A percentile compares a stretch with the other conserved stretches of the same genome.
These are phyloP conservation scores for Zootoca vivipara DNA, from an alignment of 2,113 vertebrate genomes.

Conservation along the genomic window DNA sequence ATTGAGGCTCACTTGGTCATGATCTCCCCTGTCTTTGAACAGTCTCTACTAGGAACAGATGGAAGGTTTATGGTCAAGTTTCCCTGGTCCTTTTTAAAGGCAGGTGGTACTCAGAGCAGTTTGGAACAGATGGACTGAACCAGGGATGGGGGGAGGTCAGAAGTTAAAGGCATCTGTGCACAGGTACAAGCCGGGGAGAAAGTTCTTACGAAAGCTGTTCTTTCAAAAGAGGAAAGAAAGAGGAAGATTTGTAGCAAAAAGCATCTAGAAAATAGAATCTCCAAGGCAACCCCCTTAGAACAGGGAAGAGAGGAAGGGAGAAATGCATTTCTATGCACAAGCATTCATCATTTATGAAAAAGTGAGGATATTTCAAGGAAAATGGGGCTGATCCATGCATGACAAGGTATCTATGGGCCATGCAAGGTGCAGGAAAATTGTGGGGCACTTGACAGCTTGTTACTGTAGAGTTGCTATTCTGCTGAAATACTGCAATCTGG, in stretches of 20 bases:
- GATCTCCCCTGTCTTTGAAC: background rate
- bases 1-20: background rate
- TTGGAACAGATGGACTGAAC: constrained; percentile 5
- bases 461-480: constrained; percentile 72
- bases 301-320: constrained; percentile 51
- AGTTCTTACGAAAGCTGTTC: constrained; percentile 42
- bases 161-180: constrained; percentile 32
- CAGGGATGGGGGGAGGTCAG: background rate
- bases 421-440: constrained; percentile 69
- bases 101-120: background rate
- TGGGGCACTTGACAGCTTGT: constrained; percentile 73
- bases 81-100: background rate
- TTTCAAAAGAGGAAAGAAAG: background rate
- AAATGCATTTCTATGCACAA: constrained; percentile 61
- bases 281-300: constrained; percentile 55
- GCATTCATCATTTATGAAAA: constrained; percentile 78
- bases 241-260: constrained; percentile 46
- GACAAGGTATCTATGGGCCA: constrained; percentile 73
- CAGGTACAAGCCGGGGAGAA: constrained; percentile 33
- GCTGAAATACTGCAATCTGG: constrained; percentile 73
- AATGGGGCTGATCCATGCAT: constrained; percentile 69
- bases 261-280: constrained; percentile 56
- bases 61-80: background rate
- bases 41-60: background rate
- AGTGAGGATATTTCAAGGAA: constrained; percentile 75